phyloP scores from a whole-genome alignment of 2,888 invertebrate genomes.

The Gnatocerus cornutus region DNA sequence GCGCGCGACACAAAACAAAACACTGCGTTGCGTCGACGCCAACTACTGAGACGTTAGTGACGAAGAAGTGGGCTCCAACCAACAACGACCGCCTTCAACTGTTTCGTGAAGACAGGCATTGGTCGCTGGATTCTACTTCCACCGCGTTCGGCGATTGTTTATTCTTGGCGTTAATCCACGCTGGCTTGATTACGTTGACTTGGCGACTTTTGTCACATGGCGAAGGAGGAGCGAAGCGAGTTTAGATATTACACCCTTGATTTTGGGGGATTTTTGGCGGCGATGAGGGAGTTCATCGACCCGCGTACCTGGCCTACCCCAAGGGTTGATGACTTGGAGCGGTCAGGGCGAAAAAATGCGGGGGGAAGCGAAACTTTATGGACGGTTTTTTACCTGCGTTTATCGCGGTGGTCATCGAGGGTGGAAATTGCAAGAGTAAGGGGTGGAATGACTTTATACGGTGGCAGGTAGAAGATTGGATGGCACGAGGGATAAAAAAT shows the following conservation, averaged over 20 bases:
- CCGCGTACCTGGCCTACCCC: constrained; percentile 55
- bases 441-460: not conserved
- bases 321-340: constrained; percentile 56
- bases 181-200: constrained; percentile 40
- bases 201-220: constrained; percentile 44
- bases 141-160: constrained; percentile 51
- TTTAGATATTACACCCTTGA: not conserved
- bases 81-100: constrained; percentile 61
- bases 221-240: constrained; percentile 37
- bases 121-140: constrained; percentile 62
- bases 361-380: constrained; percentile 30
- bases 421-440: constrained; percentile 5
- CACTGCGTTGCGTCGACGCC: constrained; percentile 37
- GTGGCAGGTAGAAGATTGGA: constrained; percentile 2
- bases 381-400: constrained; percentile 32
- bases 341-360: constrained; percentile 50
- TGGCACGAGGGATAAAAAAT: constrained; percentile 2
- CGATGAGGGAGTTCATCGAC: constrained; percentile 50
- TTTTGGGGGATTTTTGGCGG: not conserved
- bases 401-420: constrained; percentile 22
- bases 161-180: constrained; percentile 44
- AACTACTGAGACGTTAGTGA: constrained; percentile 44
- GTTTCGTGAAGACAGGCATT: constrained; percentile 59
- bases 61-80: constrained; percentile 45
- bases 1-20: constrained; percentile 37